phyloP scores from a whole-genome alignment of 2,797 vertebrate genomes.

The Glyptemys insculpta region DNA sequence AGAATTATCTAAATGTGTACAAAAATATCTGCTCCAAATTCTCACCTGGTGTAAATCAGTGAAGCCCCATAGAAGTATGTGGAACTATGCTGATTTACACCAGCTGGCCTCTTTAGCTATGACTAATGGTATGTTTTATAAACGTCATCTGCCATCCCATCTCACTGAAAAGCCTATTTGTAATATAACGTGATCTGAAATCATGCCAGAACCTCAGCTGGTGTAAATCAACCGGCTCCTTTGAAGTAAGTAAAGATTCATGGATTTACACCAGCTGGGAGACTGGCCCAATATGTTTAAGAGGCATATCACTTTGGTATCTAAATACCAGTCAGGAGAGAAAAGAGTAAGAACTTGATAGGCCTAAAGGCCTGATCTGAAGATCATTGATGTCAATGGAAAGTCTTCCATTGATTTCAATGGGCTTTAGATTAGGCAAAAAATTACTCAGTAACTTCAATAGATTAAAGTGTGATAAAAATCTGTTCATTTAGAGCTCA shows the following conservation, averaged over 20 bases:
- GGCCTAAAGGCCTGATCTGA: background rate
- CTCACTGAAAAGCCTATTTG: background rate
- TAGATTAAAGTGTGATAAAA: background rate
- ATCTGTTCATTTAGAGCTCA: background rate
- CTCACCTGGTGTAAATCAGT: background rate
- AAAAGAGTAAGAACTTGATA: background rate
- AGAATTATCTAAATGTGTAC: background rate
- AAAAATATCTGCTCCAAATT: background rate
- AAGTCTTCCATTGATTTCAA: background rate
- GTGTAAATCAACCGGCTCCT: background rate
- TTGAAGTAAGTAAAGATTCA: background rate
- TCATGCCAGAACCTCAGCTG: background rate
- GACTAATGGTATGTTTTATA: rapidly evolving
- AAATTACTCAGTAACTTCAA: background rate
- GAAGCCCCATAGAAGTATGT: background rate
- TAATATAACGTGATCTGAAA: background rate
- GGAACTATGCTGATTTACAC: background rate
- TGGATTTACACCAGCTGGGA: background rate
- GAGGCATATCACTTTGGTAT: background rate
- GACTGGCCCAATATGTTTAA: background rate
- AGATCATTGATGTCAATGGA: background rate
- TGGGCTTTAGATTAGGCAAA: background rate
- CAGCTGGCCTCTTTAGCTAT: background rate
- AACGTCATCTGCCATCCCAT: background rate
- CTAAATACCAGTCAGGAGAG: background rate